phyloP scores from a whole-genome alignment of 2,113 vertebrate species.

The Seriola dumerili region DNA sequence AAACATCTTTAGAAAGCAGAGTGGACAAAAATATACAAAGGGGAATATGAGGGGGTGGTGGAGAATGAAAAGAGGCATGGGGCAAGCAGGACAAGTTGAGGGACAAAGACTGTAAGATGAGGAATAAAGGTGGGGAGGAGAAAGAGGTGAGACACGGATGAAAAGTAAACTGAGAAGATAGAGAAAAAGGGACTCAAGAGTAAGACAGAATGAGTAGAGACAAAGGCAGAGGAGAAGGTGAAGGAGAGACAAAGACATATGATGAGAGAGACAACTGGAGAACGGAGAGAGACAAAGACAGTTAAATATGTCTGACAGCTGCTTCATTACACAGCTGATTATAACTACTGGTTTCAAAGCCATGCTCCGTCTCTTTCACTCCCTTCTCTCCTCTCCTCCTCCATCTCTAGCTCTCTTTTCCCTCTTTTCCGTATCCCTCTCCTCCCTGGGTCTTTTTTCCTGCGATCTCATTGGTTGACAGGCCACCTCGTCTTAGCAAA shows the following conservation, averaged over 20 bases:
- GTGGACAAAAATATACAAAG: constrained; percentile 17
- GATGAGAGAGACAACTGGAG: constrained; percentile 61
- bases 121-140: background rate
- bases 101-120: background rate
- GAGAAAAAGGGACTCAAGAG: constrained; percentile 3
- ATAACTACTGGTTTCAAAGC: constrained; percentile 53
- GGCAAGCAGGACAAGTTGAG: constrained; percentile 12
- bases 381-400: constrained; percentile 44
- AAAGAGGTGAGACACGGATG: constrained; percentile 36
- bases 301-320: constrained; percentile 84
- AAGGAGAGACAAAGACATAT: constrained; percentile 45
- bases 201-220: constrained; percentile 27
- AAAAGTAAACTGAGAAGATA: constrained; percentile 43
- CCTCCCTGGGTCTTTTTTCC: constrained; percentile 11
- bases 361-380: constrained; percentile 35
- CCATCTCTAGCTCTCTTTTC: constrained; percentile 20
- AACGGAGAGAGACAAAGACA: constrained; percentile 62
- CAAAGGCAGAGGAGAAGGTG: constrained; percentile 17
- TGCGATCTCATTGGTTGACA: constrained; percentile 68
- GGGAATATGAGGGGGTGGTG: constrained; percentile 20
- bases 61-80: constrained; percentile 7
- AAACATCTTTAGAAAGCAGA: constrained; percentile 35
- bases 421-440: constrained; percentile 7
- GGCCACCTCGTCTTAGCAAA: constrained; percentile 74
- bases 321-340: constrained; percentile 80